Percentiles rank a stretch among this genome's conserved stretches.
These are phyloP conservation scores for Megalops atlanticus DNA, from an alignment of 2,113 vertebrate species.

Conservation along the genomic window DNA sequence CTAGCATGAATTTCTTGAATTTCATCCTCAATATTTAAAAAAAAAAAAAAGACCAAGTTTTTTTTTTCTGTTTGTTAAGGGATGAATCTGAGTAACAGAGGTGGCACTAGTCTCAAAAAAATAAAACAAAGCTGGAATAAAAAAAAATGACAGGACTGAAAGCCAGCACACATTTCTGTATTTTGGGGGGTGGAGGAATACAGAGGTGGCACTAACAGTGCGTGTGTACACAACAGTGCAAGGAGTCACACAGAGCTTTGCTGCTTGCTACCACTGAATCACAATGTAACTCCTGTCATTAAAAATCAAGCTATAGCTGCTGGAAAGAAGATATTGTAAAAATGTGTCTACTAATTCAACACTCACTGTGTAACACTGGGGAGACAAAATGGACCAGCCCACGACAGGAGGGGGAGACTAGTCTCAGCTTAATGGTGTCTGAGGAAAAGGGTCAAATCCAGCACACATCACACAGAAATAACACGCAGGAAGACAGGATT, in stretches of 20 bases:
- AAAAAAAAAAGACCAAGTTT: too few relatives aligned
- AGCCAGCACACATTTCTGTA: constrained; percentile 33
- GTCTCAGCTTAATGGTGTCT: not conserved
- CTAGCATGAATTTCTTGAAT: not conserved
- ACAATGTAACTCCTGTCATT: not conserved
- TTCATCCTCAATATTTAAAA: not conserved
- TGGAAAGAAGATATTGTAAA: not conserved
- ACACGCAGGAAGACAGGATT: not conserved
- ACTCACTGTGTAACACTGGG: not conserved
- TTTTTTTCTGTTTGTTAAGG: too few relatives aligned
- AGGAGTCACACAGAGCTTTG: not conserved
- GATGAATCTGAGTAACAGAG: not conserved
- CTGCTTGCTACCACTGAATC: not conserved
- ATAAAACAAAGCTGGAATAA: constrained; percentile 22
- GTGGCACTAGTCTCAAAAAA: too few relatives aligned
- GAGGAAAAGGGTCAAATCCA: not conserved
- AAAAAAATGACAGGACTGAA: constrained; percentile 29
- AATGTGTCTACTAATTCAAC: not conserved
- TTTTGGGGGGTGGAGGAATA: not conserved
- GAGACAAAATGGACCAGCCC: not conserved
- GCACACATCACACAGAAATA: not conserved
- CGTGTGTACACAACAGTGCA: constrained; percentile 17
- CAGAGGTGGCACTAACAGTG: constrained; percentile 19
- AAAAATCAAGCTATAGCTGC: not conserved
- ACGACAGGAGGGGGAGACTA: not conserved